Evolutionary conservation across 1,140 invertebrate genomes (phyloP).

Genomic region (Gryllus bimaculatus): DNA sequence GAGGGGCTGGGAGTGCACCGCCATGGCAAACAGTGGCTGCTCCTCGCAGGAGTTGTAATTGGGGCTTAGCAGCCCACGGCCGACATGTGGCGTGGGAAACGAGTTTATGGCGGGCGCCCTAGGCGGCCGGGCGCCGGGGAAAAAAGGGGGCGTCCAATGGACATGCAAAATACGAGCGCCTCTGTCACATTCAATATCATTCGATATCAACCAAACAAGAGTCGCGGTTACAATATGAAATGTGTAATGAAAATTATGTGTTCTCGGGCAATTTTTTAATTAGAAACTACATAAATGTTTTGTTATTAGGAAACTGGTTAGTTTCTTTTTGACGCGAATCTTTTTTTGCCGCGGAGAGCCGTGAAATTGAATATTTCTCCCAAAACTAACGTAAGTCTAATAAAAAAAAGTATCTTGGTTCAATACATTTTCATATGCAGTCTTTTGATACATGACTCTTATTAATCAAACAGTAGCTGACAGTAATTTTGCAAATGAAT

Average conservation of each 20-base stretch:
- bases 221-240: not conserved
- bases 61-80: not conserved
- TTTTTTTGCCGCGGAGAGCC: no score
- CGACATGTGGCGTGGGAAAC: not conserved
- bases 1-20: not conserved
- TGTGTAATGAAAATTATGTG: conserved; percentile 1
- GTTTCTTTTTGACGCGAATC: no score
- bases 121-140: not conserved
- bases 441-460: no score
- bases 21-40: not conserved
- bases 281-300: not conserved
- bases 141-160: not conserved
- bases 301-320: no score
- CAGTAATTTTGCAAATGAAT: no score
- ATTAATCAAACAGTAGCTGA: no score
- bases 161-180: not conserved
- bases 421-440: no score
- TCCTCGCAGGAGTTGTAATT: not conserved
- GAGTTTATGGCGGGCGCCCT: not conserved
- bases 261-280: not conserved
- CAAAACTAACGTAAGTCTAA: no score
- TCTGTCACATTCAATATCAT: not conserved
- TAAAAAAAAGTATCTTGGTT: no score
- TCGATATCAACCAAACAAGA: not conserved
- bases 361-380: no score